Percentiles rank a stretch among this genome's conserved stretches.
These are phyloP conservation scores for Pan troglodytes DNA, from an alignment of 2,113 vertebrate genomes.

Conservation along the genomic window DNA sequence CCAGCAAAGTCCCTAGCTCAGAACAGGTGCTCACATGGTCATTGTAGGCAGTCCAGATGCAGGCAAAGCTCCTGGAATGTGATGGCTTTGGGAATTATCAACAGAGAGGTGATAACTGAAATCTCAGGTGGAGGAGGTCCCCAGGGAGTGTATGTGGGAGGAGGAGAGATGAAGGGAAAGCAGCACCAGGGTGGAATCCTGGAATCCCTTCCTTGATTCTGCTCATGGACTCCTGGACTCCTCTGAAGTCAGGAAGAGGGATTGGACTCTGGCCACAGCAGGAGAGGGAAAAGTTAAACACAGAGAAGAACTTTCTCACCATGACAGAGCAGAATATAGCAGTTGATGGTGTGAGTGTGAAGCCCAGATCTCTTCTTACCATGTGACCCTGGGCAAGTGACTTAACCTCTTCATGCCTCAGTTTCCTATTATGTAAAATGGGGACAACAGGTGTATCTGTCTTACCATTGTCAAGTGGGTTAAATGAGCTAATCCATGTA, in stretches of 20 bases:
- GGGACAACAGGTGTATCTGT: background rate
- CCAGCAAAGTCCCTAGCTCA: background rate
- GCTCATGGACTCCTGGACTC: background rate
- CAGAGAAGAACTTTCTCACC: background rate
- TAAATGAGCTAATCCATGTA: background rate
- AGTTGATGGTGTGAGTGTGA: too few relatives aligned
- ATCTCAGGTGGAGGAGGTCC: background rate
- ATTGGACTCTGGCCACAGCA: background rate
- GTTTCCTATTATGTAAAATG: background rate
- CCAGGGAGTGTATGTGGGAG: background rate
- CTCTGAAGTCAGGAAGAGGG: background rate
- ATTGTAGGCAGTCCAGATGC: too few relatives aligned
- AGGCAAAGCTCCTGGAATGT: background rate
- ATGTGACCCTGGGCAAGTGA: accelerated
- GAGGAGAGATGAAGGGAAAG: background rate
- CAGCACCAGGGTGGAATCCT: background rate
- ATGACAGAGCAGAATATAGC: background rate
- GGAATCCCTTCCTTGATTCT: background rate
- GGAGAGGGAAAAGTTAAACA: background rate
- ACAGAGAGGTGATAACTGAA: background rate
- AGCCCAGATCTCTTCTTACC: background rate
- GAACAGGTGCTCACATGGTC: background rate
- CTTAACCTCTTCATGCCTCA: background rate
- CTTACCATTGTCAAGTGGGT: background rate
- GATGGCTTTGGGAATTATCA: background rate